Evolutionary conservation across 2,888 invertebrate species (phyloP), one percentile per base, ranked within the genome.

Genomic region (Caenorhabditis sp.): DNA sequence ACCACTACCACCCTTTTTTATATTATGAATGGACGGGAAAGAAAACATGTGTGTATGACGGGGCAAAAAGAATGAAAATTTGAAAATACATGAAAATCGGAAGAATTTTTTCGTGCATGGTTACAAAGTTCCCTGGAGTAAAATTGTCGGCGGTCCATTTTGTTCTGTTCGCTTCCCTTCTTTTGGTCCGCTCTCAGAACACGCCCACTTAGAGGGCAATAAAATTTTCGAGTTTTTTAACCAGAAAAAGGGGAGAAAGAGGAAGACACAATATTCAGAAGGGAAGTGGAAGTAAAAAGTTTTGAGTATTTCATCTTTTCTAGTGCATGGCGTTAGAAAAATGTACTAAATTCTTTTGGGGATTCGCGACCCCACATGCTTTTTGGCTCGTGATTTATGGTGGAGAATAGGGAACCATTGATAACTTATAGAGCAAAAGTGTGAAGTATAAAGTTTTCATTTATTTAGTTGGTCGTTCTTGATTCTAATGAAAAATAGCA

Each of bases 51-150:
- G n/a, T n/a, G n/a, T n/a, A n/a, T n/a, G n/a, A n/a, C n/a, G n/a
- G n/a, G n/a, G n/a, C n/a, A n/a, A n/a, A n/a, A 47, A 26, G 28
- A n/a, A 19, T 63, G 22, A 22, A 54, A 68, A 68, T 14, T 38
- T 31, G n/a, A 61, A 38, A 69, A 61, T 64, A 64, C 70, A 64
- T 70, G 63, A 56, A 70, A 79, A 64, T 77, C 44, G n/a, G 49
- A 26, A 54, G 51, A 63, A 59, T 7, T n/a, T 54, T 54, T 24
- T 41, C 38, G 12, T 73, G 14, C 28, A 56, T 22, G 12, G 19
- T n/a, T 28, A 51, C 38, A 49, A 47, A 61, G 59, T 68, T 77
- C 77, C 77, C 77, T 77, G 77, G 77, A 69, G 77, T 77, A 58
- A 79, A 79, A 70, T 70, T 63, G 51, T 68, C 24, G 54, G 64